Evolutionary conservation across 2,113 vertebrate genomes (phyloP).

Genomic region (Microcebus griseorufus): DNA sequence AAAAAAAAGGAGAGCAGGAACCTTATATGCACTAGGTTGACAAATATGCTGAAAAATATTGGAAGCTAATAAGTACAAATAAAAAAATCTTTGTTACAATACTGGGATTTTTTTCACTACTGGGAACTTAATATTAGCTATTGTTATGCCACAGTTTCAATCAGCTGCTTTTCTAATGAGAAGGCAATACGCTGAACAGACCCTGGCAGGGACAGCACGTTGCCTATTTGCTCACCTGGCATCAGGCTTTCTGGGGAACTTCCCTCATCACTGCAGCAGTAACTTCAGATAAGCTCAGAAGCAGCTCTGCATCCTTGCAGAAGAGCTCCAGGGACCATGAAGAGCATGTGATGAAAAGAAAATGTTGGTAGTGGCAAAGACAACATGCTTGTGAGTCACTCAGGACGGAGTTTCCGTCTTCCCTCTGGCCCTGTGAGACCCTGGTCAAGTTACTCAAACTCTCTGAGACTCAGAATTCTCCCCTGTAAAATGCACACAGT

Average conservation of each 20-base stretch:
- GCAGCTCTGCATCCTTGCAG: neutral
- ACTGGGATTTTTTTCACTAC: neutral
- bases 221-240: neutral
- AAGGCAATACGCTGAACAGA: accelerated
- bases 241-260: accelerated
- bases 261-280: neutral
- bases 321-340: neutral
- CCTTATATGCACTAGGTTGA: neutral
- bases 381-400: neutral
- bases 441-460: neutral
- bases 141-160: accelerated
- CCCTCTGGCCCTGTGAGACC: accelerated
- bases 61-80: neutral
- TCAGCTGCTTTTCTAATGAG: neutral
- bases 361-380: neutral
- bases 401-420: neutral
- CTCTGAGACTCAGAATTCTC: neutral
- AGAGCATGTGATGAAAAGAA: neutral
- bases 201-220: neutral
- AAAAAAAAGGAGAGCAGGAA: neutral
- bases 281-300: neutral
- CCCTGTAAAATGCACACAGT: neutral
- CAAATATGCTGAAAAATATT: neutral
- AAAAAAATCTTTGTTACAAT: neutral
- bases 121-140: neutral